These are phyloP conservation scores for Onychomys leucogaster DNA, from an alignment of 2,797 vertebrate species.

Conservation along the genomic window DNA sequence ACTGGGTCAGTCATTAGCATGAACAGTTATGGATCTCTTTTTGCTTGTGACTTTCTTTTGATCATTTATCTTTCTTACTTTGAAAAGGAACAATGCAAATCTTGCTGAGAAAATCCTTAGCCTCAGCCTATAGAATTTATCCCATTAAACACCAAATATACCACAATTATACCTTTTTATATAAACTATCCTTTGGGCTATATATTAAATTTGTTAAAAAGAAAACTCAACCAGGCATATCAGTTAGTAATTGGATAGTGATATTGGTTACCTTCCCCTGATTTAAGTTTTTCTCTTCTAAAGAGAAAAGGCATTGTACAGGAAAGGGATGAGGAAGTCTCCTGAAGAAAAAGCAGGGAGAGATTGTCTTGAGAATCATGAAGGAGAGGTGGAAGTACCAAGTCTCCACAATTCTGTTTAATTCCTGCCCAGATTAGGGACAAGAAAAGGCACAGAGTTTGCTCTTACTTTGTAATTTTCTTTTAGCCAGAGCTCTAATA, in stretches of 20 bases:
- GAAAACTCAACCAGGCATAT: not conserved
- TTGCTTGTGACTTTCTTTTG: conserved; percentile 37
- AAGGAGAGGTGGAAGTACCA: not conserved
- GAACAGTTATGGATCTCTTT: not conserved
- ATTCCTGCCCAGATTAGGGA: not conserved
- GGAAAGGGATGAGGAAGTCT: not conserved
- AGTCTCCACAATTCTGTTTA: not conserved
- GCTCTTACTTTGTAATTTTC: not conserved
- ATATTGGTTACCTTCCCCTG: not conserved
- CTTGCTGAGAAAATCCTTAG: conserved; percentile 49
- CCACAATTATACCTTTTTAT: not conserved
- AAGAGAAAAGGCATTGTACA: not conserved
- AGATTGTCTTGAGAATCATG: not conserved
- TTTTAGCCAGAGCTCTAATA: not conserved
- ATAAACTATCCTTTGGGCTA: conserved; percentile 11
- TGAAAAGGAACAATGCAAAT: not conserved
- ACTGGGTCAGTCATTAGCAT: not conserved
- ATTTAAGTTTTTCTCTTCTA: not conserved
- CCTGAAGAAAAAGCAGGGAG: not conserved
- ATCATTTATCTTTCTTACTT: not conserved
- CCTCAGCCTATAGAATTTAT: not conserved
- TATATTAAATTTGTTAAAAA: conserved; percentile 34
- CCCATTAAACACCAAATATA: not conserved
- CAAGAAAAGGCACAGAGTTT: not conserved
- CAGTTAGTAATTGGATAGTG: conserved; percentile 18